phyloP scores from a whole-genome alignment of 1,140 invertebrate species.

The Meloidogyne floridensis region DNA sequence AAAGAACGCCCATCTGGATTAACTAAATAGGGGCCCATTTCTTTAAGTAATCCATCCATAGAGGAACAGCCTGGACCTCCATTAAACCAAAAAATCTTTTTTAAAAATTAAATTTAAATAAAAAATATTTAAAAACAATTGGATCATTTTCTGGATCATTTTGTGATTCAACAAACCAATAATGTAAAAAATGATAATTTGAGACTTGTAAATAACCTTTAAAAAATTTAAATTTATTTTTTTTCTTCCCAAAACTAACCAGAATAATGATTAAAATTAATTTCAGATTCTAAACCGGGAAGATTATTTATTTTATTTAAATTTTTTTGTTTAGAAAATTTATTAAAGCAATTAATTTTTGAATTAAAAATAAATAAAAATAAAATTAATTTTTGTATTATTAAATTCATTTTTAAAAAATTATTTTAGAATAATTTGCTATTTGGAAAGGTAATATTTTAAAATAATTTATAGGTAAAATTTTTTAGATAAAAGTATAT shows the following conservation, averaged over 20 bases:
- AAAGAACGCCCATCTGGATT: slow-evolving; percentile 66
- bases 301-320: slow-evolving; percentile 36
- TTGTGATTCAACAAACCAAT: slow-evolving; percentile 69
- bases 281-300: slow-evolving; percentile 53
- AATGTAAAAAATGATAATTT: slow-evolving; percentile 52
- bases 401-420: too few species aligned
- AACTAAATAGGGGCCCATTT: slow-evolving; percentile 70
- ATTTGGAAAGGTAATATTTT: too few species aligned
- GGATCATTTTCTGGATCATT: slow-evolving; percentile 67
- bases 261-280: slow-evolving; percentile 58
- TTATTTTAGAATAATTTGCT: too few species aligned
- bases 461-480: too few species aligned
- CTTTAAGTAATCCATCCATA: slow-evolving; percentile 68
- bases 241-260: slow-evolving; percentile 40
- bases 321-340: neutral
- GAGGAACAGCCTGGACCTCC: slow-evolving; percentile 72
- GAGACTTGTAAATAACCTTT: slow-evolving; percentile 21
- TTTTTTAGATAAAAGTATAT: too few species aligned
- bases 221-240: neutral
- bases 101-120: slow-evolving; percentile 37
- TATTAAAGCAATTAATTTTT: neutral
- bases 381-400: too few species aligned
- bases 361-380: neutral
- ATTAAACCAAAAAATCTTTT: slow-evolving; percentile 71
- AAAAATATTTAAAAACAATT: slow-evolving; percentile 67